Evolutionary conservation across 2,113 vertebrate species (phyloP).

Genomic region (Upupa epops): DNA sequence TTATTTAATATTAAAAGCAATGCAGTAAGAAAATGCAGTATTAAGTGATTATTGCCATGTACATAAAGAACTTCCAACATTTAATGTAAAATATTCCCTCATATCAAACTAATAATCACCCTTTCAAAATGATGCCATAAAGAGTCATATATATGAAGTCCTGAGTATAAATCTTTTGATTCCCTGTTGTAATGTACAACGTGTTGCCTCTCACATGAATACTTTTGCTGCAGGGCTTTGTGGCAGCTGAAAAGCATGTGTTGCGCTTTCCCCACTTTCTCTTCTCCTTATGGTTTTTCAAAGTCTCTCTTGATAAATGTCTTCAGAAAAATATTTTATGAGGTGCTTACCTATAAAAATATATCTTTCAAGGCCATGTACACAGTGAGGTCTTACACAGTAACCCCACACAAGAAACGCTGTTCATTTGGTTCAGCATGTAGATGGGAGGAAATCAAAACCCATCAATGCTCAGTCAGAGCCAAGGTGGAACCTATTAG

Average conservation of each 20-base stretch:
- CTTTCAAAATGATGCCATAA: constrained; percentile 74
- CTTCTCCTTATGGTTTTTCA: constrained; percentile 59
- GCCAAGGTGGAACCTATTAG: constrained; percentile 53
- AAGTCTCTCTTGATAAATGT: constrained; percentile 79
- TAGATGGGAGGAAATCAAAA: constrained; percentile 1
- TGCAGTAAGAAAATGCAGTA: constrained; percentile 16
- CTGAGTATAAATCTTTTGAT: constrained; percentile 84
- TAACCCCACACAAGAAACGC: constrained; percentile 56
- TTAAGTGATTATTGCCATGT: constrained; percentile 80
- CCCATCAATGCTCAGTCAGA: not conserved
- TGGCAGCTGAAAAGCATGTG: constrained; percentile 86
- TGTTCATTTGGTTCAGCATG: not conserved
- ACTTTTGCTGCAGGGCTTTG: constrained; percentile 39
- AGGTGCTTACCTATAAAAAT: constrained; percentile 75
- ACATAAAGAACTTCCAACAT: constrained; percentile 75
- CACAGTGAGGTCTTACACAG: constrained; percentile 52
- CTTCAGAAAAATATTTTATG: constrained; percentile 78
- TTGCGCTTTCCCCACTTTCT: constrained; percentile 55
- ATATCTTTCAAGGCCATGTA: constrained; percentile 61
- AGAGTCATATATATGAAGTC: constrained; percentile 68
- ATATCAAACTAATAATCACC: constrained; percentile 83
- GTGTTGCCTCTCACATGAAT: constrained; percentile 64
- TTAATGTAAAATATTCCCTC: constrained; percentile 78
- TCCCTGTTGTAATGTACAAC: constrained; percentile 74
- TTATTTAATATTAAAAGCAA: constrained; percentile 46